A percentile compares a stretch with the other conserved stretches of the same genome.
Conservation (phyloP, 2,797 vertebrate genomes). For the Spinus olivaceus region DNA sequence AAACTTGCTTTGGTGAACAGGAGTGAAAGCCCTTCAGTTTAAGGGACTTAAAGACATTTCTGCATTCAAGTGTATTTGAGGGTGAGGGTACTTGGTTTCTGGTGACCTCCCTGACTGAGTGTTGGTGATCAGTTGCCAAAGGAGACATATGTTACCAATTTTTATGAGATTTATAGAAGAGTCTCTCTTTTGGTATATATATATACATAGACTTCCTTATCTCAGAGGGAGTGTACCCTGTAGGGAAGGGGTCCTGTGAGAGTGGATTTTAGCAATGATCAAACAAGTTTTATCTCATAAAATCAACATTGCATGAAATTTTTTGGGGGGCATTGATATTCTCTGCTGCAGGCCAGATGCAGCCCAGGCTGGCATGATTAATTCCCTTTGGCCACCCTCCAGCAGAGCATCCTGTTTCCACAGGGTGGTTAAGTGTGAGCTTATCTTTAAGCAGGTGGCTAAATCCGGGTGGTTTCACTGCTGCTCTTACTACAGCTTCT, state of each 20-base stretch:
- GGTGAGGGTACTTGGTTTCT: neutral
- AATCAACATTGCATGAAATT: neutral
- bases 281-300: slow-evolving; percentile 33
- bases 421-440: neutral
- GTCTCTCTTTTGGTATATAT: neutral
- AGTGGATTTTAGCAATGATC: slow-evolving; percentile 2
- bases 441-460: neutral
- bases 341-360: neutral
- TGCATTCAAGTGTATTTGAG: neutral
- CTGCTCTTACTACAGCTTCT: neutral
- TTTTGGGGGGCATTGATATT: neutral
- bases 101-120: neutral
- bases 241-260: neutral
- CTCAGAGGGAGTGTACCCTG: neutral
- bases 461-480: neutral
- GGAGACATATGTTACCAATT: slow-evolving; percentile 23
- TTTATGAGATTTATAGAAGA: slow-evolving; percentile 8
- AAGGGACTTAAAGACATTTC: neutral
- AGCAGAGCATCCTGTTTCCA: slow-evolving; percentile 45
- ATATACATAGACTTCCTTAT: neutral
- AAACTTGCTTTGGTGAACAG: neutral
- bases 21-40: neutral
- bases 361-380: slow-evolving; percentile 5
- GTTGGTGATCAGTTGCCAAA: neutral
- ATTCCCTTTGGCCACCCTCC: slow-evolving; percentile 17